Evolutionary conservation across 2,888 invertebrate genomes (phyloP).

Genomic region (Leptinotarsa haldemani): DNA sequence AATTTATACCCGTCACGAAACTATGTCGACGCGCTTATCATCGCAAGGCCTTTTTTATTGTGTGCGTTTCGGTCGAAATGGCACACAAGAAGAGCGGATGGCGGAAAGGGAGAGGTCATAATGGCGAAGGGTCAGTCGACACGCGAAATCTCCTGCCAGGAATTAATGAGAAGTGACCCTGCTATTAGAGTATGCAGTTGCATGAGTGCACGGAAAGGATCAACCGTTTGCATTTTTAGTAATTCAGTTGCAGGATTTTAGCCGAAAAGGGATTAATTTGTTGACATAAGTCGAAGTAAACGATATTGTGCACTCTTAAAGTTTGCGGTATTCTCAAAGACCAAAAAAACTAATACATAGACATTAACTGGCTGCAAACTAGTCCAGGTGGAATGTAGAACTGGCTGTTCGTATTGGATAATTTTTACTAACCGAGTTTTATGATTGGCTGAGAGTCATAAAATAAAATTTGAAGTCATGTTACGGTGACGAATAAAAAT

Average conservation of each 20-base stretch:
- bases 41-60: slow-evolving; percentile 32
- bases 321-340: too few species aligned
- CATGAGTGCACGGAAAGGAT: slow-evolving; percentile 4
- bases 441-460: too few species aligned
- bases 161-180: slow-evolving; percentile 23
- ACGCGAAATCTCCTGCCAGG: slow-evolving; percentile 30
- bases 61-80: slow-evolving; percentile 19
- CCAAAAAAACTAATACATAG: too few species aligned
- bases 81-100: not conserved
- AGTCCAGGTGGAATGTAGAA: too few species aligned
- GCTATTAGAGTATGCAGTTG: slow-evolving; percentile 28
- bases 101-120: slow-evolving; percentile 24
- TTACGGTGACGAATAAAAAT: too few species aligned
- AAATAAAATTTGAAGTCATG: too few species aligned
- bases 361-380: too few species aligned
- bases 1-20: slow-evolving; percentile 41
- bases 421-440: too few species aligned
- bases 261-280: too few species aligned
- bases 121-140: slow-evolving; percentile 33
- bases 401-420: too few species aligned
- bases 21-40: slow-evolving; percentile 33
- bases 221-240: not conserved
- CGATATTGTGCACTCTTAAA: too few species aligned
- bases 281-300: too few species aligned
- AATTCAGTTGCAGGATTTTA: not conserved